Percentiles rank a stretch among this genome's conserved stretches.
These are phyloP conservation scores for Ameiurus melas DNA, from an alignment of 2,113 vertebrate genomes.

Conservation along the genomic window DNA sequence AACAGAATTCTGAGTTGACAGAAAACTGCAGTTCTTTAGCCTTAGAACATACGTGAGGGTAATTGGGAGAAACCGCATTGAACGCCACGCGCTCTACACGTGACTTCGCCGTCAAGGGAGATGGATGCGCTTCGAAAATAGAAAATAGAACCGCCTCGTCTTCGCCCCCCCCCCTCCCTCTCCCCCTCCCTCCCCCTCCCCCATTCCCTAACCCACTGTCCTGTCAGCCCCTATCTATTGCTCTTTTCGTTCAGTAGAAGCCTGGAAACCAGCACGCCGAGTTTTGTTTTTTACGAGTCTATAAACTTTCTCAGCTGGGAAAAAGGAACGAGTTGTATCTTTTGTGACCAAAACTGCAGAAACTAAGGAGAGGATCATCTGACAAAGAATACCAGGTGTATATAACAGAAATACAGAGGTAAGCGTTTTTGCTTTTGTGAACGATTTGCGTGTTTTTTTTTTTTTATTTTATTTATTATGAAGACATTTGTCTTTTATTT, in stretches of 20 bases:
- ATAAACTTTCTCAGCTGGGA: conserved; percentile 45
- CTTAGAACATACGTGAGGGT: not conserved
- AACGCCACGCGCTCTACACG: not conserved
- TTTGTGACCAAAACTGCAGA: not conserved
- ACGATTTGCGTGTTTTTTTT: not conserved
- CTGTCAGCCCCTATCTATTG: conserved; percentile 4
- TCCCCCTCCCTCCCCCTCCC: not conserved
- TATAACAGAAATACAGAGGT: conserved; percentile 49
- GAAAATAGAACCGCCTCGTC: conserved; percentile 66
- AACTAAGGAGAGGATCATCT: not conserved
- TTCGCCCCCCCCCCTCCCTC: conserved; percentile 1
- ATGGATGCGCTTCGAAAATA: conserved; percentile 69
- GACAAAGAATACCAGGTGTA: not conserved
- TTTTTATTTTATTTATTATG: no score
- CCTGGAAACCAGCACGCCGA: conserved; percentile 55
- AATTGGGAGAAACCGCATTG: not conserved
- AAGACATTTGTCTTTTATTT: not conserved
- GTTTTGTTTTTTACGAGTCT: conserved; percentile 19
- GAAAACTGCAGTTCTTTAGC: not conserved
- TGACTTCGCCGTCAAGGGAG: not conserved
- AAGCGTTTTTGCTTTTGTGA: not conserved
- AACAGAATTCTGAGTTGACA: not conserved
- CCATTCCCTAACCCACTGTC: not conserved
- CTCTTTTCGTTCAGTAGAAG: conserved; percentile 32
- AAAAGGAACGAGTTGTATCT: not conserved